phyloP scores from a whole-genome alignment of 2,113 vertebrate species.

The Oncorhynchus masou region DNA sequence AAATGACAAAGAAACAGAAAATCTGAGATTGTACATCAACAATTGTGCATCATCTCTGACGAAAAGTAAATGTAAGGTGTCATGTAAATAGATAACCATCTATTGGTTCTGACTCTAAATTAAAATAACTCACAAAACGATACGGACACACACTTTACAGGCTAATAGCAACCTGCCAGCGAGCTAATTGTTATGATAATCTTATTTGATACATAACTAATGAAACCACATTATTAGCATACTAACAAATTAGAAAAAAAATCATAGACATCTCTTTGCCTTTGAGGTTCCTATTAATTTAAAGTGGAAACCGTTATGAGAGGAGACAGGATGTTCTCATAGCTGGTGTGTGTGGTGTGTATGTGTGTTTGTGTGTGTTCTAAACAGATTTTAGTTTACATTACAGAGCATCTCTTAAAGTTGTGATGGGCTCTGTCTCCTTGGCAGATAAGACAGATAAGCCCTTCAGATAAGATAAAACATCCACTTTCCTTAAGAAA shows the following conservation, averaged over 20 bases:
- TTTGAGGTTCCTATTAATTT: constrained; percentile 1
- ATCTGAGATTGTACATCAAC: too few species aligned
- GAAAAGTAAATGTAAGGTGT: constrained; percentile 1
- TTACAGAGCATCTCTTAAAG: background rate
- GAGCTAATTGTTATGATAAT: constrained; percentile 59
- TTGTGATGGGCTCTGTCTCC: background rate
- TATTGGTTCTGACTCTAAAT: constrained; percentile 61
- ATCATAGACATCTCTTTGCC: constrained; percentile 28
- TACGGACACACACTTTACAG: constrained; percentile 55
- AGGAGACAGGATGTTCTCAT: too few species aligned
- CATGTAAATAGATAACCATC: constrained; percentile 16
- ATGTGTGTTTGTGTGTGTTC: background rate
- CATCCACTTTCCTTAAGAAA: background rate
- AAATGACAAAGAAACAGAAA: too few species aligned
- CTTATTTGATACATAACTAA: constrained; percentile 47
- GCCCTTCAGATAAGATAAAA: background rate
- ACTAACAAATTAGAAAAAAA: constrained; percentile 35
- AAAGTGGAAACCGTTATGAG: background rate
- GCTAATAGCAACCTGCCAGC: constrained; percentile 57
- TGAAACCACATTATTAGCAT: constrained; percentile 56
- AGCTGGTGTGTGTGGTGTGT: background rate
- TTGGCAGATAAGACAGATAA: constrained; percentile 12
- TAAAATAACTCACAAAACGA: constrained; percentile 47
- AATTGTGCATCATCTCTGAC: background rate
- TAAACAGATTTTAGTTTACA: too few species aligned